Percentiles rank a stretch among this genome's conserved stretches.
These are phyloP conservation scores for Vicugna pacos DNA, from an alignment of 2,113 vertebrate species.

Conservation along the genomic window DNA sequence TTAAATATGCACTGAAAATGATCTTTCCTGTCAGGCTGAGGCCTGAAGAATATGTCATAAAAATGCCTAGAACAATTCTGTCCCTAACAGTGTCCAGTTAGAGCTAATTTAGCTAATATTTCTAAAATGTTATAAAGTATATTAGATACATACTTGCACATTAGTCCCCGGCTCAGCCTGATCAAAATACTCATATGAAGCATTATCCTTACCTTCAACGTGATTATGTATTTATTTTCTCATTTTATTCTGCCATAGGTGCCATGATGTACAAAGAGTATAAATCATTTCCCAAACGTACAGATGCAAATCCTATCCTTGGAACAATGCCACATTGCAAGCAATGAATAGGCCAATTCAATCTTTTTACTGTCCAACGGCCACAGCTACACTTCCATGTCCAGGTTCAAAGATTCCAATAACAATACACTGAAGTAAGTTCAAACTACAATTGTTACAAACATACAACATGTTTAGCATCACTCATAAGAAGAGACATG, in stretches of 20 bases:
- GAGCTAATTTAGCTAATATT: not conserved
- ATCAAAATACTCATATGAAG: not conserved
- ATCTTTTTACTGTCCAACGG: not conserved
- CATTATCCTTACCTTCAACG: not conserved
- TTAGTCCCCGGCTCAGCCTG: not conserved
- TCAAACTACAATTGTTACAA: not conserved
- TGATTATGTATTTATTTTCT: not conserved
- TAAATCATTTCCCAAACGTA: not conserved
- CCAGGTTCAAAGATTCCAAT: not conserved
- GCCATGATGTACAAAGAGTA: not conserved
- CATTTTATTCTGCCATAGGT: not conserved
- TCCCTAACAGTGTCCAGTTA: not conserved
- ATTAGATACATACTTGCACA: not conserved
- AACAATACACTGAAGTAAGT: not conserved
- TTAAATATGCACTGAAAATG: slow-evolving; percentile 1
- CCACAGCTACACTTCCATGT: not conserved
- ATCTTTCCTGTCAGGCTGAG: not conserved
- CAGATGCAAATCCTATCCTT: not conserved
- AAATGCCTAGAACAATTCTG: not conserved
- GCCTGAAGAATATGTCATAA: not conserved
- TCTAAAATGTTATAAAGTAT: not conserved
- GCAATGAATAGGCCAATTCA: not conserved
- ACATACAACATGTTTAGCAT: not conserved
- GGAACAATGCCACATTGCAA: not conserved
- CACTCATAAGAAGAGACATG: not conserved